Base-by-base conservation (phyloP, 1,140 invertebrate genomes). In the Drosophila ohnishii region DNA sequence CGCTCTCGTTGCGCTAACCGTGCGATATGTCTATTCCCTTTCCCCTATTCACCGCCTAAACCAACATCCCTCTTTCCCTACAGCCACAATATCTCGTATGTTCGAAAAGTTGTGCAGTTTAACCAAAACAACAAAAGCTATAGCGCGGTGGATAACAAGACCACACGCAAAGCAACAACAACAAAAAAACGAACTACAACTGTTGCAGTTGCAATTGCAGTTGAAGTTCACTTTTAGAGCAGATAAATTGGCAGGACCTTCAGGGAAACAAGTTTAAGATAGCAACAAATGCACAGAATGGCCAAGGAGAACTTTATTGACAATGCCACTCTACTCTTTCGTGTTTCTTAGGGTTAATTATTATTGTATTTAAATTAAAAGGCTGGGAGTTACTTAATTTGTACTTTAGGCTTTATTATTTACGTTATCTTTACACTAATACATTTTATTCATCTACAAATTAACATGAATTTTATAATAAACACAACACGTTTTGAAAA, bases 71-170 rank as follows among this genome's bases (percentile, higher is more conserved):
- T 45, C n/a, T 34, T 14, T 14, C 32, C 28, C 22, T 2, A 13
- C 25, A n/a, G 30, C 25, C 39, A 11, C 35, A 25, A 28, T 63
- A 25, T 67, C 35, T 35, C 30, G 19, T 42, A 11, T 19, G 16
- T 51, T 51, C 13, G n/a, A 22, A 78, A 86, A 86, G 65, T 86
- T 80, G 55, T 73, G 66, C 71, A 82, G 75, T 78, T 77, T 80
- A 80, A 73, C 55, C 53, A 48, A 56, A 32, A 47, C 51, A 75
- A 78, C 35, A 71, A 32, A 50, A 34, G 59, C 70, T 66, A 13
- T 30, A 8, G 14, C 2, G 44, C 37, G 42, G 35, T 34, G 42
- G 8, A 39, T 47, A 51, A 44, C 66, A 22, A 37, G 37, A 51
- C 47, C 32, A 50, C 58, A 63, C 58, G 63, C 66, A 69, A 30